Evolutionary conservation across 2,113 vertebrate genomes (phyloP), one percentile per base, ranked within the genome.

Genomic region (Zosterops borbonicus): DNA sequence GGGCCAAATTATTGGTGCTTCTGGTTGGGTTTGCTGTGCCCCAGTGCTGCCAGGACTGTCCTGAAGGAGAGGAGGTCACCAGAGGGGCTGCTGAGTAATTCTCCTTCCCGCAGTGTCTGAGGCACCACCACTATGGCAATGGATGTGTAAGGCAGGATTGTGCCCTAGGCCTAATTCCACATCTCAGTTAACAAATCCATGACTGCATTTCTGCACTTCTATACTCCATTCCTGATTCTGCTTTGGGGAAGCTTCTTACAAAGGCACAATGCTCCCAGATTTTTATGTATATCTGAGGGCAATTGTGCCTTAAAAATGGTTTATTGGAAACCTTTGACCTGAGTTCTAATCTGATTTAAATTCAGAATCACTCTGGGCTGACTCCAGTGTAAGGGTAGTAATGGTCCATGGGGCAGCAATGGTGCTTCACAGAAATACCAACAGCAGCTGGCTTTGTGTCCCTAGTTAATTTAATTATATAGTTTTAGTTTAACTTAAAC

Each of bases 391-490:
- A 58, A 94, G 23, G 37, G 49, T 63, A 69, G 31, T 49, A 15
- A 27, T 35, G 69, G 53, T 78, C 62, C 37, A 29, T 27, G 31
- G 44, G 31, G 76, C 53, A 92, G 87, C 69, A 82, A 23, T 0
- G 2, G 41, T 49, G 22, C 29, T 91, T 94, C 91, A 90, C 68
- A 87, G 80, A 82, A 94, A 88, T 64, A 21, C 62, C 69, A 94
- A 84, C n/a, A 92, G 81, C 92, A 94, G 69, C 83, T 91, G 81
- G 49, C 58, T 87, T 47, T 91, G 73, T 90, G 53, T 91, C 74
- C 65, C 82, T 31, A 79, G 58, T 81, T 92, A 89, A 94, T 94
- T 91, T 60, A 25, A 96, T 95, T 94, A 84, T 67, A 84, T 5
- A 33, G 31, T 56, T 96, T 81, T 44, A 81, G 64, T 68, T 89